Conservation (phyloP, 1,140 invertebrate genomes). For the Pantala flavescens region DNA sequence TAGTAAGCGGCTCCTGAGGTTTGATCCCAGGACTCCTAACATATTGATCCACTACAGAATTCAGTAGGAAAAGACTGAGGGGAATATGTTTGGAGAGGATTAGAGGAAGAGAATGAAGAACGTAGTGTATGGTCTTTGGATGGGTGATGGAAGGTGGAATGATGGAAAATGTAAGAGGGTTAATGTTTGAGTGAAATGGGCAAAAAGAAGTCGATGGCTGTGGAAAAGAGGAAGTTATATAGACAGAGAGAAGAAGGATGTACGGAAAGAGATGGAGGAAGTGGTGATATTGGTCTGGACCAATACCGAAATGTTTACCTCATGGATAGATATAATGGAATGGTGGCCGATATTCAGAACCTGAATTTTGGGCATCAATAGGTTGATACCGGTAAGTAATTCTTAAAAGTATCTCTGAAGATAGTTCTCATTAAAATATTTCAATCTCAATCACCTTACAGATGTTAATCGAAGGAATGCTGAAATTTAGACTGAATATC, state of each 20-base stretch:
- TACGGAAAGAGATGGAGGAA: neutral
- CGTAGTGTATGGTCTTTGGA: neutral
- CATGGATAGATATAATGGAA: too few species aligned
- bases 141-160: neutral
- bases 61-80: neutral
- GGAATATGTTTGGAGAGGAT: too few species aligned
- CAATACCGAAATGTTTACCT: too few species aligned
- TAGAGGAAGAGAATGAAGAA: neutral
- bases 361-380: too few species aligned
- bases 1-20: neutral
- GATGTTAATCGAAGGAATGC: too few species aligned
- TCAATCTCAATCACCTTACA: too few species aligned
- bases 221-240: neutral
- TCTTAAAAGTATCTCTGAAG: too few species aligned
- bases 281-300: neutral
- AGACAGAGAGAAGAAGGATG: neutral
- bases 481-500: too few species aligned
- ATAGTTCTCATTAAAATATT: too few species aligned
- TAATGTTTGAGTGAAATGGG: neutral
- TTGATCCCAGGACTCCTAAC: neutral
- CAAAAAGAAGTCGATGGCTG: neutral
- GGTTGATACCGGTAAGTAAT: too few species aligned
- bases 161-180: neutral
- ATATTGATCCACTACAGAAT: neutral
- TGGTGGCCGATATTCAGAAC: too few species aligned